Conservation (phyloP, 2,113 vertebrate species). For the Corythornis madagascariensis region DNA sequence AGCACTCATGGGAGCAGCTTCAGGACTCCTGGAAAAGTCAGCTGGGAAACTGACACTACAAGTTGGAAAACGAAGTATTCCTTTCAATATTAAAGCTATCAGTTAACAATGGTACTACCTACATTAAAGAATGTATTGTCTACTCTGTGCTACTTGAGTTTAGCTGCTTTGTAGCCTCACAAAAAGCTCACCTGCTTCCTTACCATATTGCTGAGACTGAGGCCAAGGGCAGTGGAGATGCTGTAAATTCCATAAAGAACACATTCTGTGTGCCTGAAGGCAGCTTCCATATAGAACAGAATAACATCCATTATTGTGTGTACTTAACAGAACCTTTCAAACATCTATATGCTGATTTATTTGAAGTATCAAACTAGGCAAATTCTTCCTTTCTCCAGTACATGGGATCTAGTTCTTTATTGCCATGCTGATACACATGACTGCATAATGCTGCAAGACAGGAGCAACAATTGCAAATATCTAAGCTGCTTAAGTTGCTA, state of each 20-base stretch:
- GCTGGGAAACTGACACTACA: background rate
- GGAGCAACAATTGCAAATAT: background rate
- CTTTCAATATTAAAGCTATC: background rate
- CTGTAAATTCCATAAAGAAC: conserved; percentile 6
- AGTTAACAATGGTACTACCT: background rate
- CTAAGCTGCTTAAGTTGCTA: background rate
- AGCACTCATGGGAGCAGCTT: background rate
- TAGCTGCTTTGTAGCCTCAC: conserved; percentile 6
- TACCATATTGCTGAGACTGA: conserved; percentile 42
- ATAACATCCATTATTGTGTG: background rate
- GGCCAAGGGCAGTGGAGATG: conserved; percentile 1
- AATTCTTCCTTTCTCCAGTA: background rate
- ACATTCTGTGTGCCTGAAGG: conserved; percentile 11
- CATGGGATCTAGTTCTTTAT: background rate
- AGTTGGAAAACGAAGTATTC: background rate
- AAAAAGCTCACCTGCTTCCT: background rate
- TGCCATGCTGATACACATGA: background rate
- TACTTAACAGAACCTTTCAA: background rate
- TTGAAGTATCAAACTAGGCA: background rate
- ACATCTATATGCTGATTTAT: background rate
- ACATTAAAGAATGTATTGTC: background rate
- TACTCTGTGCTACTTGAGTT: background rate
- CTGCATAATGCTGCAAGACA: background rate
- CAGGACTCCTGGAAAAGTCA: background rate
- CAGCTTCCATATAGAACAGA: background rate